Evolutionary conservation across 2,113 vertebrate genomes (phyloP), one percentile per base, ranked within the genome.

Genomic region (Butorides virescens): DNA sequence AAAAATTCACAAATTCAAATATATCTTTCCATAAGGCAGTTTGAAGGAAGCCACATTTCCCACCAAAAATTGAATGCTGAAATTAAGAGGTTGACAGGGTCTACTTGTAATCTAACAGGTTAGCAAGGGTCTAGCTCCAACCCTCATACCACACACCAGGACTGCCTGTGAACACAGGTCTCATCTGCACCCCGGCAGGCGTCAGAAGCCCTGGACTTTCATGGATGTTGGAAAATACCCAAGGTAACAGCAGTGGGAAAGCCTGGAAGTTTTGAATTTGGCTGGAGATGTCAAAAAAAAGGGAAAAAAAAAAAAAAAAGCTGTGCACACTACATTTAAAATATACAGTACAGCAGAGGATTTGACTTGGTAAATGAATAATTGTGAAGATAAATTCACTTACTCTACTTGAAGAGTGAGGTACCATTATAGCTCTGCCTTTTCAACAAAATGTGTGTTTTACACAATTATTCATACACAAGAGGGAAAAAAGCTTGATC

Each of bases 131-230:
- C 36, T 32, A 27, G 19, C 84, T 77, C 46, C 27, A 91, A 72
- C 20, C 15, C 34, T 65, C 10, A 39, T 36, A 34, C 30, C 5
- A 2, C 32, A 52, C 49, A 42, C 19, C 27, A 55, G 32, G 27
- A 36, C n/a, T 82, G 11, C 37, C 44, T 67, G 46, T 22, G 39
- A 72, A 36, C 25, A 63, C 10, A 11, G 44, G 25, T 55, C 52
- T 78, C 47, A 81, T 67, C 52, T 47, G 32, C 10, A 50, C 5
- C 21, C 29, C 1, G 2, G 13, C 0, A 0, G 8, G 13, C 0
- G 0, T 55, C 27, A 34, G 55, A 70, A 91, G 22, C 50, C 46
- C 55, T n/a, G 25, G 26, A 39, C 16, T 80, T 5, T 1, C 29
- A 25, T 19, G 50, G 23, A 7, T 10, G 3, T 16, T 81, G 50